Percentiles rank a stretch among this genome's conserved stretches.
Conservation (phyloP, 2,888 invertebrate species). For the Octonoba sinensis region DNA sequence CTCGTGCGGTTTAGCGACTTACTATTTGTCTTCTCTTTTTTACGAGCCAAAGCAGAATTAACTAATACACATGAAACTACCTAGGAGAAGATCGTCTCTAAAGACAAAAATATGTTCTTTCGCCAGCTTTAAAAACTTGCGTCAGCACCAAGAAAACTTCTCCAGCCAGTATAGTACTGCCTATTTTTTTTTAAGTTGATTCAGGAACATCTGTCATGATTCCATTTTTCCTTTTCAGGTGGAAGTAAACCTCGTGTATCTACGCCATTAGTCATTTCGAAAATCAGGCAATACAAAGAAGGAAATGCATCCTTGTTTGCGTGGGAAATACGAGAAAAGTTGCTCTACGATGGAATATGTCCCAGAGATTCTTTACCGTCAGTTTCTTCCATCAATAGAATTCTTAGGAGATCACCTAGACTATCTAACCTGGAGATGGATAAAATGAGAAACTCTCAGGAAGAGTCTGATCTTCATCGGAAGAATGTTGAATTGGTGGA, state of each 20-base stretch:
- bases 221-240: constrained; percentile 61
- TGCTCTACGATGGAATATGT: constrained; percentile 67
- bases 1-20: too few species aligned
- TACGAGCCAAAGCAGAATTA: too few species aligned
- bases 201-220: background rate
- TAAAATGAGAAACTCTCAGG: background rate
- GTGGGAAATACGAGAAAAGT: constrained; percentile 68
- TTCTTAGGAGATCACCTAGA: constrained; percentile 64
- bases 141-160: too few species aligned
- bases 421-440: background rate
- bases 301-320: constrained; percentile 68
- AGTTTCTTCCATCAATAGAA: constrained; percentile 68
- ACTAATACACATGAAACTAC: too few species aligned
- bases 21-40: too few species aligned
- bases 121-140: too few species aligned
- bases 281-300: constrained; percentile 67
- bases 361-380: constrained; percentile 67
- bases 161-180: too few species aligned
- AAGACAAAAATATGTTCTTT: too few species aligned
- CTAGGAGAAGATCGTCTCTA: too few species aligned
- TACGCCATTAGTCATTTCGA: constrained; percentile 68
- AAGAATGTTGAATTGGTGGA: too few species aligned
- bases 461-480: too few species aligned
- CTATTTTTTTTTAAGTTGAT: too few species aligned
- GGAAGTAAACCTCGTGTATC: constrained; percentile 68